These are phyloP conservation scores for Napeogenes sylphis DNA, from an alignment of 2,888 invertebrate genomes.

Conservation along the genomic window DNA sequence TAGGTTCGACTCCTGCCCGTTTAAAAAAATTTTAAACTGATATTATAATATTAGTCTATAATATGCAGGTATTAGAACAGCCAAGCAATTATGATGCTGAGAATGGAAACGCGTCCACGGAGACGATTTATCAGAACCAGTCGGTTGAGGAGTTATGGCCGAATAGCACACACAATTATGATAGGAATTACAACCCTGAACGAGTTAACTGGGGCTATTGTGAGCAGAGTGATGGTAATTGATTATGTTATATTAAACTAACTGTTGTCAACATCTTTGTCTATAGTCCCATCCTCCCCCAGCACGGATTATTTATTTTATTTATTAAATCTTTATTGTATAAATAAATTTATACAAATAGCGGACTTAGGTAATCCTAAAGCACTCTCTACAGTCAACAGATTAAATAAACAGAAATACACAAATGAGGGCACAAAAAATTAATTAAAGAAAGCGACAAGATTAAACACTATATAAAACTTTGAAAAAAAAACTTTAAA, in stretches of 20 bases:
- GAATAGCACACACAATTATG: slow-evolving; percentile 34
- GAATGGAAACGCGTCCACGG: slow-evolving; percentile 63
- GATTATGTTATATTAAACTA: neutral
- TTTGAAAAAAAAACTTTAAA: too few relatives aligned
- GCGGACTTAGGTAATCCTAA: too few relatives aligned
- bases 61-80: slow-evolving; percentile 58
- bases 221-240: slow-evolving; percentile 17
- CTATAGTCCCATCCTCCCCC: neutral
- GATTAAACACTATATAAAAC: too few relatives aligned
- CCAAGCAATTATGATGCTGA: slow-evolving; percentile 58
- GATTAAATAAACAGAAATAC: too few relatives aligned
- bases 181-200: slow-evolving; percentile 30
- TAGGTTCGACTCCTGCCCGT: neutral
- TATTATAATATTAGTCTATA: neutral
- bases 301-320: neutral
- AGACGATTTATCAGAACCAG: slow-evolving; percentile 57
- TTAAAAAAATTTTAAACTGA: neutral
- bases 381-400: too few relatives aligned
- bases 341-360: too few relatives aligned
- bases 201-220: slow-evolving; percentile 37
- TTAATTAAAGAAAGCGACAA: too few relatives aligned
- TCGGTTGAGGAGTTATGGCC: slow-evolving; percentile 45
- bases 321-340: too few relatives aligned
- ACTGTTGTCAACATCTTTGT: too few relatives aligned
- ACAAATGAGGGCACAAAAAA: too few relatives aligned